Base-by-base conservation (phyloP, 2,888 invertebrate genomes). In the Gerosis bhagava region DNA sequence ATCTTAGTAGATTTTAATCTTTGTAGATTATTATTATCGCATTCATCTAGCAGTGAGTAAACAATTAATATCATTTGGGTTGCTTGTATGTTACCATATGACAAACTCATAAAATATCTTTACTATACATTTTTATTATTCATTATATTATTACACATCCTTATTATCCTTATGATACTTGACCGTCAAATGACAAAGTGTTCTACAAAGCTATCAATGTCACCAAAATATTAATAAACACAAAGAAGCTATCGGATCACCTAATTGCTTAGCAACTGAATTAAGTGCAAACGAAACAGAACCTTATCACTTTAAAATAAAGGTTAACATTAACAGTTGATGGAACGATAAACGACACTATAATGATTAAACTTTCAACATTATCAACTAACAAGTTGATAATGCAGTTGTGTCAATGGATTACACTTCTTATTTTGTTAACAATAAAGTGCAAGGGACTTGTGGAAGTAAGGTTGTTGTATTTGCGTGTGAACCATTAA, bases 401-500 rank as follows among this genome's bases (percentile, higher is more conserved):
- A 13, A 26, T 26, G 39, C 22, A 35, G 22, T 11, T 28, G 10
- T 39, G 24, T 39, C 49, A 54, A 51, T 51, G 44, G 45, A 62
- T 51, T 53, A 48, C 50, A 50, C 49, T 50, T 49, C 57, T 62
- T 60, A 65, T 50, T 21, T 4, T 34, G 15, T 39, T 43, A 26
- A 50, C 16, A 50, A 62, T 62, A 63, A 45, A 50, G 56, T 44
- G 53, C 43, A 54, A 39, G 53, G 44, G 50, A 44, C 45, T 13
- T 47, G 50, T 49, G 50, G 48, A 50, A 47, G 21, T 17, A 37
- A 50, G 39, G 41, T 45, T 43, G 50, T 36, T 40, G 47, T 51
- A 54, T 50, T 54, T 53, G 63, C 65, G 70, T 70, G 68, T 69
- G 66, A 73, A 70, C 57, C 62, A 65, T 57, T 63, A 57, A 26